phyloP scores from a whole-genome alignment of 1,140 invertebrate species.

The Drosophila kikkawai region DNA sequence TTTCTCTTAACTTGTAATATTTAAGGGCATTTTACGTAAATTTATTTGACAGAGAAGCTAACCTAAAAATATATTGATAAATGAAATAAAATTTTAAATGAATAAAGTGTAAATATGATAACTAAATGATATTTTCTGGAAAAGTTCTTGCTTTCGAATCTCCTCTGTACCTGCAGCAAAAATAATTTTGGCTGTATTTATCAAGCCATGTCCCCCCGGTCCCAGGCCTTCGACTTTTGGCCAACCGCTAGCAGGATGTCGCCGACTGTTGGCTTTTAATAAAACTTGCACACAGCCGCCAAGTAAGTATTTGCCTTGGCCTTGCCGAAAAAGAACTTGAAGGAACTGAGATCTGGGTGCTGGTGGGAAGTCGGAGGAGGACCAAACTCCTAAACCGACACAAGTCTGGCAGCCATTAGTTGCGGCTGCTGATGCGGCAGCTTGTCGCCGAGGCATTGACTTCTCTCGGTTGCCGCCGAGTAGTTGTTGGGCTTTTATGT shows the following conservation, averaged over 20 bases:
- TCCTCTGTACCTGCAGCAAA: constrained; percentile 15
- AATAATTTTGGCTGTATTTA: constrained; percentile 74
- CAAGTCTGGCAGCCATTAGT: constrained; percentile 73
- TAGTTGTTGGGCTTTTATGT: constrained; percentile 70
- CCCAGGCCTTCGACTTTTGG: constrained; percentile 22
- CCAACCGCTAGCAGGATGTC: constrained; percentile 58
- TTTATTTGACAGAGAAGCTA: background rate
- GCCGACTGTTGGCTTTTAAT: constrained; percentile 78
- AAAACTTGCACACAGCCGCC: constrained; percentile 70
- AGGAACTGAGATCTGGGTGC: background rate
- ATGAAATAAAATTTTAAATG: background rate
- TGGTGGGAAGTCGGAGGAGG: background rate
- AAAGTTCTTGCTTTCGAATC: background rate
- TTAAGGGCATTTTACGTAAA: no score
- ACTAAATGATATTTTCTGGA: background rate
- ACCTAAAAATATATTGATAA: background rate
- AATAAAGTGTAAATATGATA: no score
- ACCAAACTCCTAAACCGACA: constrained; percentile 41
- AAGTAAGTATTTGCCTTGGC: constrained; percentile 65
- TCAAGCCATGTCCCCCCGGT: constrained; percentile 42
- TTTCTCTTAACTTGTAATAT: background rate
- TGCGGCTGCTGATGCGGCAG: constrained; percentile 66
- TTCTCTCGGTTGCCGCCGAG: constrained; percentile 43
- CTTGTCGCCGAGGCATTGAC: constrained; percentile 72
- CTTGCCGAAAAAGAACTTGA: constrained; percentile 43